Conservation (phyloP, 2,113 vertebrate species). For the Phocoena phocoena region DNA sequence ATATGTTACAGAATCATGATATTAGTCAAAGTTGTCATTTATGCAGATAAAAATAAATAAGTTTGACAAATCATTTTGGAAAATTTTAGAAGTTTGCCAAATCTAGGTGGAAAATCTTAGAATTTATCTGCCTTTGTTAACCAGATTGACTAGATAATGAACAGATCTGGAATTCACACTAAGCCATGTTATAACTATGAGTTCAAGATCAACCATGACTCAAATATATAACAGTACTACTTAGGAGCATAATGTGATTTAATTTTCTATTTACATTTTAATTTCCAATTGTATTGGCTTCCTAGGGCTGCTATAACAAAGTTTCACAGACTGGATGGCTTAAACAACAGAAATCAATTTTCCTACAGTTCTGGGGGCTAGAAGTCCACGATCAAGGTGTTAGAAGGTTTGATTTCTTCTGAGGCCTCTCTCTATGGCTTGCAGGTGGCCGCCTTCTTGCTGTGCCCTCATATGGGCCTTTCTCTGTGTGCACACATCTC, state of each 20-base stretch:
- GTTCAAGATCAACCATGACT: neutral
- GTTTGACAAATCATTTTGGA: neutral
- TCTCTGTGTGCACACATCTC: neutral
- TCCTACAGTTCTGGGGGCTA: neutral
- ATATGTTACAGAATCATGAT: neutral
- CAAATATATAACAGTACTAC: neutral
- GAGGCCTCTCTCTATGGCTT: neutral
- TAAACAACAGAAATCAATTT: neutral
- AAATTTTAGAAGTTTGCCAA: slow-evolving; percentile 4
- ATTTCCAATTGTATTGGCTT: neutral
- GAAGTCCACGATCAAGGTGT: neutral
- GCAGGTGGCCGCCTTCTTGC: neutral
- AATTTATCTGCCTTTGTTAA: neutral
- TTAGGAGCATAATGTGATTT: neutral
- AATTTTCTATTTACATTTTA: neutral
- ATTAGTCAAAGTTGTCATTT: neutral
- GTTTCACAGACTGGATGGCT: neutral
- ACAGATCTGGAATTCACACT: neutral
- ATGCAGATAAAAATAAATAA: neutral
- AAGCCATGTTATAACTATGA: neutral
- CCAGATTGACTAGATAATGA: neutral
- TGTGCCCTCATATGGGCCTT: neutral
- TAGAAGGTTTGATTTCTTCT: neutral
- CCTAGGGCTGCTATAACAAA: neutral
- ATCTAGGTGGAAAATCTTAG: neutral